Percentiles rank a stretch among this genome's conserved stretches.
phyloP scores from a whole-genome alignment of 2,797 vertebrate species.

The Aphelocoma californica region DNA sequence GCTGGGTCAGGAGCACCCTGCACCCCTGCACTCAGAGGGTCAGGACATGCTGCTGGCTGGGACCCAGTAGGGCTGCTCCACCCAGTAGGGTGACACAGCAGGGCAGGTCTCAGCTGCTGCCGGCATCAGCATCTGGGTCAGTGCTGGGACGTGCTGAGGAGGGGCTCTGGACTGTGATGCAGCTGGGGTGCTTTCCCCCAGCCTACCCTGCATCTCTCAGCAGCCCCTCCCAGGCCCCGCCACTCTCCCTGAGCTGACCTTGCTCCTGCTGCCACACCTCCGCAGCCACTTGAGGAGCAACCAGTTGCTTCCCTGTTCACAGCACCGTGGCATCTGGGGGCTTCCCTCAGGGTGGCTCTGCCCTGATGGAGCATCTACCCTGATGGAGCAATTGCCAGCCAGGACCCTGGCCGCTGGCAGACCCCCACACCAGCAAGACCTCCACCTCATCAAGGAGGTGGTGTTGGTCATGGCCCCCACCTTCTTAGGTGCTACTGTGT shows the following conservation, averaged over 20 bases:
- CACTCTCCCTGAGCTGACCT: neutral
- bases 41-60: neutral
- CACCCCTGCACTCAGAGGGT: neutral
- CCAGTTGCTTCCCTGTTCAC: accelerated
- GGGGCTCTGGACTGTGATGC: neutral
- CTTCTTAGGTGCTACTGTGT: constrained; percentile 46
- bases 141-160: accelerated
- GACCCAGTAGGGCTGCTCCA: neutral
- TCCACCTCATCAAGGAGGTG: neutral
- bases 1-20: neutral
- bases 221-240: neutral
- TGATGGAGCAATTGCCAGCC: neutral
- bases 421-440: too few species aligned
- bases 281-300: neutral
- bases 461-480: neutral
- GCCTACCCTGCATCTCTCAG: neutral
- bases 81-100: neutral
- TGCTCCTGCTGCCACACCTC: neutral
- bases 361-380: neutral
- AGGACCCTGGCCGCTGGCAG: neutral
- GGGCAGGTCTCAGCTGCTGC: neutral
- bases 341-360: neutral
- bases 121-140: neutral
- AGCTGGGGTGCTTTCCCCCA: neutral
- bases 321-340: accelerated